Conservation (phyloP, 2,888 invertebrate species). For the Periphyllus acericola region DNA sequence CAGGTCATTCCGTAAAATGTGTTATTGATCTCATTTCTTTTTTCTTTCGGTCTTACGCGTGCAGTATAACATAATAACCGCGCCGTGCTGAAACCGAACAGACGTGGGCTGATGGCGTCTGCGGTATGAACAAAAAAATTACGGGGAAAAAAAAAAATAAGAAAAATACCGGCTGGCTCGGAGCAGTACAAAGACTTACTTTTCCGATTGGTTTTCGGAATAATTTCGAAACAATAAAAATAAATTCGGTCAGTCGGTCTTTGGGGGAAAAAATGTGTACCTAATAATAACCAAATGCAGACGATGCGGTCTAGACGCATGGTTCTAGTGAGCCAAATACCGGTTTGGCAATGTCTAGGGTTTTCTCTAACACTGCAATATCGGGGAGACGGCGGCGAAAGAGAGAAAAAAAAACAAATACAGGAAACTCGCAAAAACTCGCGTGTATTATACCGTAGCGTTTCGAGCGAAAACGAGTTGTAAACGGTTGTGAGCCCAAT, state of each 20-base stretch:
- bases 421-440: conserved; percentile 3
- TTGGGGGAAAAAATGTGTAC: neutral
- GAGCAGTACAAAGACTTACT: neutral
- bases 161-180: neutral
- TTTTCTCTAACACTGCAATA: neutral
- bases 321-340: neutral
- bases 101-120: neutral
- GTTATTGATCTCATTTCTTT: conserved; percentile 3
- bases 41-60: neutral
- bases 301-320: neutral
- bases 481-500: conserved; percentile 12
- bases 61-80: neutral
- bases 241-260: neutral
- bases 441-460: neutral
- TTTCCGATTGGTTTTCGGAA: neutral
- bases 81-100: neutral
- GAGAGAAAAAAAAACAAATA: neutral
- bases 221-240: neutral
- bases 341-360: conserved; percentile 17
- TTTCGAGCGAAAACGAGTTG: conserved; percentile 33
- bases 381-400: neutral
- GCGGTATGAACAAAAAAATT: no score
- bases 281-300: neutral
- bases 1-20: neutral
- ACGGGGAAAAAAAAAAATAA: neutral